These are phyloP conservation scores for Euproctis similis DNA, from an alignment of 2,888 invertebrate genomes.

Conservation along the genomic window DNA sequence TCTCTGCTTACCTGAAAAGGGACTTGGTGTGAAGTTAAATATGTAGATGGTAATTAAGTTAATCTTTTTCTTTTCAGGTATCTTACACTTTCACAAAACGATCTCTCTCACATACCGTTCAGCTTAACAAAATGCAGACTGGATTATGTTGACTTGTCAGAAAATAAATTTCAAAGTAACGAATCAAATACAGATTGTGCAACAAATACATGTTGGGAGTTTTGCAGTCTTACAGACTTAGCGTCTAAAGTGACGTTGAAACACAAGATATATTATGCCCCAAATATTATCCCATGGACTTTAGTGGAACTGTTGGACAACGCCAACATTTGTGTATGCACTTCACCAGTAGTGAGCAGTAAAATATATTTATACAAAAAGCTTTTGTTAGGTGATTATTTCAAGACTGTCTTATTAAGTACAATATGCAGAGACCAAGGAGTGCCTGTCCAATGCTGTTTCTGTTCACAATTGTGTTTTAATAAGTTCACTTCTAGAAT, in stretches of 20 bases:
- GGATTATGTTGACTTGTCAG: constrained; percentile 73
- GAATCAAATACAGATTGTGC: constrained; percentile 13
- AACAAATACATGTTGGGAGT: constrained; percentile 38
- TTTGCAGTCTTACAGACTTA: constrained; percentile 70
- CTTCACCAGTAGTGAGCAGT: constrained; percentile 58
- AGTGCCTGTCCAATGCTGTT: constrained; percentile 76
- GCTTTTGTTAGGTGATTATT: constrained; percentile 52
- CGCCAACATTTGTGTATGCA: constrained; percentile 79
- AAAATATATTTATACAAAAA: constrained; percentile 38
- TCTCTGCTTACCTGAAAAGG: too few relatives aligned
- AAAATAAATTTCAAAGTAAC: constrained; percentile 65
- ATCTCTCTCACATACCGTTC: constrained; percentile 74
- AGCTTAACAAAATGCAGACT: constrained; percentile 73
- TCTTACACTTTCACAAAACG: constrained; percentile 74
- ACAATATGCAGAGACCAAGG: constrained; percentile 31
- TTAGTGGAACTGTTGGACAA: constrained; percentile 77
- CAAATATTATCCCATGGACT: constrained; percentile 75
- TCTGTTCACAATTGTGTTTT: constrained; percentile 75
- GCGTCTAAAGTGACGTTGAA: constrained; percentile 72
- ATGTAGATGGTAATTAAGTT: too few relatives aligned
- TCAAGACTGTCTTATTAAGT: constrained; percentile 53
- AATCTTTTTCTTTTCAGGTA: constrained; percentile 45
- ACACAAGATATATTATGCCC: constrained; percentile 69
- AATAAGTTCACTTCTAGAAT: constrained; percentile 6
- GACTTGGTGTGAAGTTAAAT: too few relatives aligned